Conservation (phyloP, 2,113 vertebrate species). For the Bombycilla garrulus region DNA sequence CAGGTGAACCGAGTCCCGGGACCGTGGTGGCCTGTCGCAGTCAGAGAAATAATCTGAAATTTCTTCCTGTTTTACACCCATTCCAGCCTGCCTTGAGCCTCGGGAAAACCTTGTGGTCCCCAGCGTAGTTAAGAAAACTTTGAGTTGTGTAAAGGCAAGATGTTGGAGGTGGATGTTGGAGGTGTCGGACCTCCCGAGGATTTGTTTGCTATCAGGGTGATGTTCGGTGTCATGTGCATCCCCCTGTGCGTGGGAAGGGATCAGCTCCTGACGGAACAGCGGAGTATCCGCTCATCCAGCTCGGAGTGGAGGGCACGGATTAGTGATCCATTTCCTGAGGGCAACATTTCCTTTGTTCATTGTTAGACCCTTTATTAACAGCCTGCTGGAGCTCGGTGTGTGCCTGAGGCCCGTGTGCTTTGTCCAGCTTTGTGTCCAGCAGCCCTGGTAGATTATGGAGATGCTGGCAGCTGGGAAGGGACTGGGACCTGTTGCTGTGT, state of each 20-base stretch:
- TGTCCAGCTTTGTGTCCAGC: not conserved
- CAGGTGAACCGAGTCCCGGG: accelerated
- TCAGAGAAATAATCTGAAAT: not conserved
- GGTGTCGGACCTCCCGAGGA: not conserved
- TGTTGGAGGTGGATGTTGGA: not conserved
- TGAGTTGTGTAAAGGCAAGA: not conserved
- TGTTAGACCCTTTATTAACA: slow-evolving; percentile 13
- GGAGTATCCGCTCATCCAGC: not conserved
- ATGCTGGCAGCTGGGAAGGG: not conserved
- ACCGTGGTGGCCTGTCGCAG: accelerated
- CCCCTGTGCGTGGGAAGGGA: not conserved
- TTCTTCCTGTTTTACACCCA: accelerated
- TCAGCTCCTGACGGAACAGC: not conserved
- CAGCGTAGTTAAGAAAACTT: not conserved
- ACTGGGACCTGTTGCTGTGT: not conserved
- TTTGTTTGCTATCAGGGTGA: not conserved
- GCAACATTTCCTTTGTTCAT: slow-evolving; percentile 10
- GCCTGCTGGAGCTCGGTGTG: not conserved
- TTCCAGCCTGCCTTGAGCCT: not conserved
- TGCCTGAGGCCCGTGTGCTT: not conserved
- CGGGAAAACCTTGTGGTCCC: not conserved
- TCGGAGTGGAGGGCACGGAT: not conserved
- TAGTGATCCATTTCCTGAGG: not conserved
- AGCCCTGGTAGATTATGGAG: not conserved
- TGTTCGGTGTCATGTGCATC: not conserved